phyloP scores from a whole-genome alignment of 2,113 vertebrate species.

The Tiliqua scincoides region DNA sequence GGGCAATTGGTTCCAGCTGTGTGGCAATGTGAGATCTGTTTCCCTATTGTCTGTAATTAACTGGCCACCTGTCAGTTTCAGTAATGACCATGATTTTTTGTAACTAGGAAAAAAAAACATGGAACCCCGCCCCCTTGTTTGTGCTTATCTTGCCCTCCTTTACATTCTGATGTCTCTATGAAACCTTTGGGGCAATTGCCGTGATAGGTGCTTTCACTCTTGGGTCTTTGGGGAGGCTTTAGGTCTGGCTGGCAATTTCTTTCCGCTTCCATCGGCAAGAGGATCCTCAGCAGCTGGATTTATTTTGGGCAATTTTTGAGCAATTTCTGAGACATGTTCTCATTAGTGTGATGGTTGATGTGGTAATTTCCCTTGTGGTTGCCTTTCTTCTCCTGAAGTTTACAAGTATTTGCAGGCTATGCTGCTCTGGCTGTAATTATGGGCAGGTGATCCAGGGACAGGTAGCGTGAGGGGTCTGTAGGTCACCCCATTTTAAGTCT shows the following conservation, averaged over 20 bases:
- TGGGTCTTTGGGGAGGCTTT: background rate
- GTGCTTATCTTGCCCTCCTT: too few species aligned
- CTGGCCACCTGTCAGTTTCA: background rate
- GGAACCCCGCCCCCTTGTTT: too few species aligned
- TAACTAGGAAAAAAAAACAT: too few species aligned
- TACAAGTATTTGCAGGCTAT: too few species aligned
- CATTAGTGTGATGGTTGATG: background rate
- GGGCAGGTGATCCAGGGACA: background rate
- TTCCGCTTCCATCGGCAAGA: background rate
- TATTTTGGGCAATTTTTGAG: background rate
- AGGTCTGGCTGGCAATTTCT: background rate
- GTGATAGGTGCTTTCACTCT: background rate
- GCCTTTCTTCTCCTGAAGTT: background rate
- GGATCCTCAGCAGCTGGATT: background rate
- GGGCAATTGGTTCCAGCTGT: background rate
- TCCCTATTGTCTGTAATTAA: background rate
- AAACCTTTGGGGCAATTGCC: background rate
- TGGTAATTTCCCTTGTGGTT: background rate
- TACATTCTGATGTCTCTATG: background rate
- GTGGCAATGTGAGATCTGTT: background rate
- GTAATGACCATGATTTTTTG: background rate
- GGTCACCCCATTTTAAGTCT: background rate
- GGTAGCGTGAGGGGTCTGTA: too few species aligned
- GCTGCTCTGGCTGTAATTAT: too few species aligned
- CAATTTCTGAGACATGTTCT: too few species aligned